phyloP scores from a whole-genome alignment of 1,140 invertebrate genomes.

The Achroia grisella region DNA sequence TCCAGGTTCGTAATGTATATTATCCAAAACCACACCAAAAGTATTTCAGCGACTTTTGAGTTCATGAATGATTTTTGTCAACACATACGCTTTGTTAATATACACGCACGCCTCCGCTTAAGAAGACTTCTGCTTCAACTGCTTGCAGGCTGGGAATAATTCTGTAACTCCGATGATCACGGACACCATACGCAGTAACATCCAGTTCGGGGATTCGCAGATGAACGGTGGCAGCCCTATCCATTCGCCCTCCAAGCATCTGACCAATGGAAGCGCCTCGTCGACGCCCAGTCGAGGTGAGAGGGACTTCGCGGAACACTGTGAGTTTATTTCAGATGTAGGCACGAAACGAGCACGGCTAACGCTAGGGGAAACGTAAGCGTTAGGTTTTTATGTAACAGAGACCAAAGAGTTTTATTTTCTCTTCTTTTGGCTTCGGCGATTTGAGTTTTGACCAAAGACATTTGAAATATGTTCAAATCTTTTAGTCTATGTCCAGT shows the following conservation, averaged over 20 bases:
- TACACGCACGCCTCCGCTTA: neutral
- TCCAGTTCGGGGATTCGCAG: slow-evolving; percentile 57
- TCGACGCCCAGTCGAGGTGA: slow-evolving; percentile 68
- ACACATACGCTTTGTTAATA: neutral
- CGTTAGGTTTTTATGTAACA: neutral
- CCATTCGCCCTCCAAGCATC: slow-evolving; percentile 45
- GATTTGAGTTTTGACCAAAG: too few relatives aligned
- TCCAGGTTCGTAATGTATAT: too few relatives aligned
- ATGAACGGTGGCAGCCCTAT: slow-evolving; percentile 45
- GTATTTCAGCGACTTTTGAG: too few relatives aligned
- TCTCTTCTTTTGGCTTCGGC: neutral
- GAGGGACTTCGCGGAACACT: slow-evolving; percentile 52
- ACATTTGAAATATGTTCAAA: too few relatives aligned
- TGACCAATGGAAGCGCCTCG: slow-evolving; percentile 47
- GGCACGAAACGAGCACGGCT: slow-evolving; percentile 49
- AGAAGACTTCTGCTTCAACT: neutral
- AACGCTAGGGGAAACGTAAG: slow-evolving; percentile 10
- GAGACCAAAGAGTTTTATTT: neutral
- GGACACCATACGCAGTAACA: slow-evolving; percentile 64
- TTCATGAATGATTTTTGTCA: too few relatives aligned
- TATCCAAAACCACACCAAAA: too few relatives aligned
- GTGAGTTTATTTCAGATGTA: slow-evolving; percentile 63
- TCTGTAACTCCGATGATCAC: slow-evolving; percentile 52
- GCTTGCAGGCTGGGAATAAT: slow-evolving; percentile 40
- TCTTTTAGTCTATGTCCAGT: too few relatives aligned